phyloP scores from a whole-genome alignment of 2,113 vertebrate genomes.

The Danio rerio region DNA sequence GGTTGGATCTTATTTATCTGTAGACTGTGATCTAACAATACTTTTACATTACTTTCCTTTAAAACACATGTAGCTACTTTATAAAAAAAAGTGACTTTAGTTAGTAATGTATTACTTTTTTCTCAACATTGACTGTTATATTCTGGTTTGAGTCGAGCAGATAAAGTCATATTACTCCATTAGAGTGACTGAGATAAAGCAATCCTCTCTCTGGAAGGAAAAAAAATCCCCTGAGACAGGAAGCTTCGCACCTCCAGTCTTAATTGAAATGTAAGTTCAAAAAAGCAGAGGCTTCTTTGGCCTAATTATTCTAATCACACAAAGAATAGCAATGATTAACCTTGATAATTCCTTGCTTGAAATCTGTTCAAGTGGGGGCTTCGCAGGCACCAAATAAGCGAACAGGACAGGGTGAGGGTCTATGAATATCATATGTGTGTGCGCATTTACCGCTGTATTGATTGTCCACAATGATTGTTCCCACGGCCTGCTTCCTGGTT shows the following conservation, averaged over 20 bases:
- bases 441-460: conserved; percentile 82
- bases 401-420: conserved; percentile 34
- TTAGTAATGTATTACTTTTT: too few relatives aligned
- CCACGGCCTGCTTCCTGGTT: conserved; percentile 81
- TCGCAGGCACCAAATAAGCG: conserved; percentile 62
- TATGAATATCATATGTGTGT: conserved; percentile 51
- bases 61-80: too few relatives aligned
- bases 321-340: conserved; percentile 73
- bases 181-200: conserved; percentile 38
- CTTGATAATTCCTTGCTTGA: conserved; percentile 70
- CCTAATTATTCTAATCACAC: conserved; percentile 72
- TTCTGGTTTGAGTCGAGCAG: conserved; percentile 32
- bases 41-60: too few relatives aligned
- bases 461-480: conserved; percentile 86
- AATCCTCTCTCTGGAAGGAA: background rate
- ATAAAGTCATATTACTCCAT: conserved; percentile 48
- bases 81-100: too few relatives aligned
- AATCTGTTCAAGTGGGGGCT: conserved; percentile 60
- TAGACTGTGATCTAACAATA: too few relatives aligned
- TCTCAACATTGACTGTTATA: background rate
- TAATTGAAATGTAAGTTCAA: conserved; percentile 67
- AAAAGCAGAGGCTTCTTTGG: conserved; percentile 55
- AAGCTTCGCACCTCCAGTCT: conserved; percentile 44
- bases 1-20: too few relatives aligned
- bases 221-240: conserved; percentile 16